phyloP scores from a whole-genome alignment of 2,113 vertebrate genomes.

The Candoia aspera region DNA sequence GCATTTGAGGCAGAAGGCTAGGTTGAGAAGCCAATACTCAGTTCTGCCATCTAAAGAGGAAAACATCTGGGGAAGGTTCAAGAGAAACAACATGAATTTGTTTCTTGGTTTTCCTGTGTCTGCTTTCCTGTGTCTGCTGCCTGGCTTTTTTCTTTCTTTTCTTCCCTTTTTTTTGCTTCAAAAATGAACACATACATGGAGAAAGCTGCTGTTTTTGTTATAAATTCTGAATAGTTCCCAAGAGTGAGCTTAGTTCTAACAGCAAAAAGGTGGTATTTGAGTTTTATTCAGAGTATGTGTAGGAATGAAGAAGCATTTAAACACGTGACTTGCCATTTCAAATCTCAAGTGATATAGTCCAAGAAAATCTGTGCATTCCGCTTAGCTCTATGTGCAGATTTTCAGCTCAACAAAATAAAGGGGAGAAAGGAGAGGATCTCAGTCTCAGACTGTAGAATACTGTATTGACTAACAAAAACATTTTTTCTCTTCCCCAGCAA shows the following conservation, averaged over 20 bases:
- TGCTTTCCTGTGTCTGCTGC: neutral
- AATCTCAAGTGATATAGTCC: neutral
- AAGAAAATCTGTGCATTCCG: neutral
- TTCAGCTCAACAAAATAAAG: neutral
- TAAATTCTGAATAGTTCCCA: neutral
- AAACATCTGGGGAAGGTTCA: neutral
- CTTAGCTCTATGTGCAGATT: neutral
- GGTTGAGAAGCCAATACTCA: neutral
- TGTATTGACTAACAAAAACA: conserved; percentile 13
- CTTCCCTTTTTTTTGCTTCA: neutral
- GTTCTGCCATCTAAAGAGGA: neutral
- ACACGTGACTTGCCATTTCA: neutral
- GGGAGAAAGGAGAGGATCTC: neutral
- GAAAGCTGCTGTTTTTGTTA: neutral
- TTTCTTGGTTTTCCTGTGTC: neutral
- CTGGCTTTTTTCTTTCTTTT: neutral
- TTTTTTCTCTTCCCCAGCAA: conserved; percentile 71
- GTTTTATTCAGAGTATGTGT: neutral
- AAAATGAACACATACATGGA: neutral
- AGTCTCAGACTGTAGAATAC: neutral
- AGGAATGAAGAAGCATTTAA: neutral
- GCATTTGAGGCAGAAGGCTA: neutral
- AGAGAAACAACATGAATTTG: neutral
- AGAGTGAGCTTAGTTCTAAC: neutral
- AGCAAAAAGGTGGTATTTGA: neutral